phyloP scores from a whole-genome alignment of 1,140 invertebrate species.

The Chironomus striatipennis region DNA sequence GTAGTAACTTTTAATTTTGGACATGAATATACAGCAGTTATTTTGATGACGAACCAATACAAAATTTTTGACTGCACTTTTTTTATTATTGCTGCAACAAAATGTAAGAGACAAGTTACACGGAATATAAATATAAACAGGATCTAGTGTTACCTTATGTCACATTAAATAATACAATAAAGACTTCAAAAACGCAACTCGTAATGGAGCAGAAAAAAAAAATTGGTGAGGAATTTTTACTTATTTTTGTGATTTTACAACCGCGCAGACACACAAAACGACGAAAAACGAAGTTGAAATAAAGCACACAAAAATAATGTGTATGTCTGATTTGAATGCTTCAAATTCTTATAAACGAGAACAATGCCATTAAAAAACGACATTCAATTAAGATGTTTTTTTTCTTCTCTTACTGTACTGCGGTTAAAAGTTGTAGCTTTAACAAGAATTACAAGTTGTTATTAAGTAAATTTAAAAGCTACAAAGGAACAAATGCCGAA shows the following conservation, averaged over 20 bases:
- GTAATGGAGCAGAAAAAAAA: not conserved
- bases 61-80: not conserved
- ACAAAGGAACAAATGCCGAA: slow-evolving; percentile 15
- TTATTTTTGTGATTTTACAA: not conserved
- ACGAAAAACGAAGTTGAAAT: not conserved
- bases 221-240: not conserved
- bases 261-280: not conserved
- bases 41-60: not conserved
- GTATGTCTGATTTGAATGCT: slow-evolving; percentile 17
- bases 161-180: not conserved
- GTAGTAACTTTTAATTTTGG: not conserved
- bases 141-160: slow-evolving; percentile 1
- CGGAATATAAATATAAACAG: not conserved
- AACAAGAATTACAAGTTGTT: slow-evolving; percentile 2
- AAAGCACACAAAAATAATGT: not conserved
- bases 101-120: not conserved
- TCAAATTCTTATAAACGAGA: slow-evolving; percentile 11
- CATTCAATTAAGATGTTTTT: slow-evolving; percentile 23
- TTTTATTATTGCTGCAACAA: not conserved
- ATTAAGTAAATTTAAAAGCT: not conserved
- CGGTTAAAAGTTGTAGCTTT: not conserved
- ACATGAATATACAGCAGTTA: not conserved
- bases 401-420: not conserved
- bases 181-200: slow-evolving; percentile 10
- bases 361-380: slow-evolving; percentile 17